phyloP scores from a whole-genome alignment of 2,113 vertebrate species.

The Triplophysa tibetana region DNA sequence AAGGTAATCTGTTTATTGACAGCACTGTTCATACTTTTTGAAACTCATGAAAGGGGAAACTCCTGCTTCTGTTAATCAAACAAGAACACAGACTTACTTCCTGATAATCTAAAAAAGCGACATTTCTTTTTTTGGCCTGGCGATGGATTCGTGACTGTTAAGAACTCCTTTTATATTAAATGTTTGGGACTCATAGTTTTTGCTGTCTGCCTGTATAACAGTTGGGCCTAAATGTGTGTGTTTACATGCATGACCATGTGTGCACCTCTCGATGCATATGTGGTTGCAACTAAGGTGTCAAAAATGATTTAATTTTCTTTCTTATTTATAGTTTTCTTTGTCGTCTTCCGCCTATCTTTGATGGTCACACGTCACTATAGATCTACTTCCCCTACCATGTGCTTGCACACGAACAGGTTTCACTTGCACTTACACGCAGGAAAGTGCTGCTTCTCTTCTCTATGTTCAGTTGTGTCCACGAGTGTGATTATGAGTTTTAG shows the following conservation, averaged over 20 bases:
- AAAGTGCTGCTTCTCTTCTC: constrained; percentile 41
- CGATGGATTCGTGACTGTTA: no score
- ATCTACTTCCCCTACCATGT: constrained; percentile 68
- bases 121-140: no score
- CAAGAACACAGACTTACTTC: neutral
- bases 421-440: constrained; percentile 40
- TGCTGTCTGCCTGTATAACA: no score
- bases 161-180: no score
- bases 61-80: neutral
- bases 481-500: constrained; percentile 85
- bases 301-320: constrained; percentile 1
- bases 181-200: no score
- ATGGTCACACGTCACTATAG: constrained; percentile 30
- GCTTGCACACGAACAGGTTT: constrained; percentile 53
- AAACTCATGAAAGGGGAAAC: neutral
- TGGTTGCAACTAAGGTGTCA: neutral
- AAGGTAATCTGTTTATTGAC: neutral
- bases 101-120: neutral
- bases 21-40: neutral
- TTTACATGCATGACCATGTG: neutral
- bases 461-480: neutral
- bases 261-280: neutral
- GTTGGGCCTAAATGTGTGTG: neutral
- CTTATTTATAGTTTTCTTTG: neutral
- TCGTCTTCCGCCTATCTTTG: constrained; percentile 13